A percentile compares a stretch with the other conserved stretches of the same genome.
Conservation (phyloP, 2,888 invertebrate species). For the Dione juno region DNA sequence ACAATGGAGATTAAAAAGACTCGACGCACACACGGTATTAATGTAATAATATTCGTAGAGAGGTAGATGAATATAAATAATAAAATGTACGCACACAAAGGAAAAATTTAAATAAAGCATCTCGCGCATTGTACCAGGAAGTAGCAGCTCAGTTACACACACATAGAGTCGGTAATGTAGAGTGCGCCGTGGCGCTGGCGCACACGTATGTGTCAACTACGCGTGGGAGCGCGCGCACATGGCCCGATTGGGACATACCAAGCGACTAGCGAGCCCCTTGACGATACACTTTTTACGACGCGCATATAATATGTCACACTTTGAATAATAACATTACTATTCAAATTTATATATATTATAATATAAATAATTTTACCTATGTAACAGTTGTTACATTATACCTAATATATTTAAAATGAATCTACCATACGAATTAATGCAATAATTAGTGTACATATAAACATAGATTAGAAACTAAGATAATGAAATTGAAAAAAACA, state of each 20-base stretch:
- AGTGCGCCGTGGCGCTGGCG: slow-evolving; percentile 73
- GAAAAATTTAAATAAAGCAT: slow-evolving; percentile 79
- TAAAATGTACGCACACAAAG: slow-evolving; percentile 78
- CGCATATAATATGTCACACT: slow-evolving; percentile 63
- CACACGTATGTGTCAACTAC: slow-evolving; percentile 77
- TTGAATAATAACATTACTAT: slow-evolving; percentile 52
- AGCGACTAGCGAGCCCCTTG: slow-evolving; percentile 79
- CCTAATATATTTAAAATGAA: no score
- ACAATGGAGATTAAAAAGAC: slow-evolving; percentile 82
- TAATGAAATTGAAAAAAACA: no score
- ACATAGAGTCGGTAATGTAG: slow-evolving; percentile 56
- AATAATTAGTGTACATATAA: no score
- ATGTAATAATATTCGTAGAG: slow-evolving; percentile 78
- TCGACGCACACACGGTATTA: slow-evolving; percentile 74
- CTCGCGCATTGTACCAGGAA: slow-evolving; percentile 82
- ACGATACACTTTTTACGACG: slow-evolving; percentile 79
- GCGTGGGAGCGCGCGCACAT: slow-evolving; percentile 83
- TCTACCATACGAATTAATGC: no score
- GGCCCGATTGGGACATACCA: slow-evolving; percentile 81
- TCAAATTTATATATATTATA: slow-evolving; percentile 1
- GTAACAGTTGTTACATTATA: no score
- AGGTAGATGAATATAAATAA: slow-evolving; percentile 77
- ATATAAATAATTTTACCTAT: neutral
- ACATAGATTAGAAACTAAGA: no score
- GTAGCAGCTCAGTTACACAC: slow-evolving; percentile 77